Evolutionary conservation across 1,140 invertebrate genomes (phyloP).

Genomic region (Nilaparvata lugens): DNA sequence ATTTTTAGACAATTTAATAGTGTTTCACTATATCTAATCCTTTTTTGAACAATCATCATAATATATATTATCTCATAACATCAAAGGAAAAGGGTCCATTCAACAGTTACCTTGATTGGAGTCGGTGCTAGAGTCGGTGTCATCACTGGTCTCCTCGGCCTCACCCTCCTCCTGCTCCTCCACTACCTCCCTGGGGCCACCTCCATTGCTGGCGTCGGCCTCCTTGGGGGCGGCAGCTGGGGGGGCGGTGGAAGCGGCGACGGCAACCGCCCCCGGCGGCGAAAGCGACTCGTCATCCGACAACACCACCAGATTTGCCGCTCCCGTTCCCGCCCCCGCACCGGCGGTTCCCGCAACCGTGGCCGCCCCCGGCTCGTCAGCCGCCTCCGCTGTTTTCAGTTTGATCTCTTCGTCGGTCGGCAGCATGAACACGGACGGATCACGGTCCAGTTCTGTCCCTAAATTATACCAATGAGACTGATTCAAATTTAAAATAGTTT

Average conservation of each 20-base stretch:
- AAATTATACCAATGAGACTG: no score
- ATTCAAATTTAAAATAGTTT: no score
- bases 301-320: conserved; percentile 33
- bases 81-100: not conserved
- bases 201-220: conserved; percentile 30
- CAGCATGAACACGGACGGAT: no score
- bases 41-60: no score
- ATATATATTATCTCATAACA: no score
- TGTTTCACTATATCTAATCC: no score
- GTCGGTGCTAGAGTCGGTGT: conserved; percentile 12
- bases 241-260: conserved; percentile 38
- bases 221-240: no score
- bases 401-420: conserved; percentile 33
- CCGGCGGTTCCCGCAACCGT: not conserved
- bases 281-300: conserved; percentile 45
- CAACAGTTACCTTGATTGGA: conserved; percentile 15
- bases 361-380: not conserved
- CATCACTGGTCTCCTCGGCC: conserved; percentile 5
- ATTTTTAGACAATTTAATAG: no score
- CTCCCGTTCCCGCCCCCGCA: conserved; percentile 34
- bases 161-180: conserved; percentile 38
- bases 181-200: conserved; percentile 23
- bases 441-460: no score
- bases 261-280: no score
- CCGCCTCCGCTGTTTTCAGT: conserved; percentile 35